Evolutionary conservation across 1,140 invertebrate genomes (phyloP), one percentile per base, ranked within the genome.

Genomic region (Capitella teleta): DNA sequence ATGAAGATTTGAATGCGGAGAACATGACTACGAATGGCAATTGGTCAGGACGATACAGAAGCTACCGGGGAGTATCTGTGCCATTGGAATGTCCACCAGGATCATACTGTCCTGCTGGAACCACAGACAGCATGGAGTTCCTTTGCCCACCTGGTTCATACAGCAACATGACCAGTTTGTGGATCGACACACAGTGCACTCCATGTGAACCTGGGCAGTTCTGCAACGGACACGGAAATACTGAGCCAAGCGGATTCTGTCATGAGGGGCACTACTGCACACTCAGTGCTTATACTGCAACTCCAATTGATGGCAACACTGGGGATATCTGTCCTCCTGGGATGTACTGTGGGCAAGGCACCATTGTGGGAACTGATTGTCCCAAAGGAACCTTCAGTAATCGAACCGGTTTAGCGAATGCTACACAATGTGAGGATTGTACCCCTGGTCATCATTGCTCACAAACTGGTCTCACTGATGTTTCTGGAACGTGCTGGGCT

Each of bases 281-380:
- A 40, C 47, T 56, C 1, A 54, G 59, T 16, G 67, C 67, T 10
- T 54, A 55, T 51, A 62, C 53, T 18, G 52, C 60, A 16, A 57
- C 59, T 19, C 66, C 63, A 2, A 42, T 60, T 8, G 57, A 63
- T 47, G 59, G 57, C 41, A 52, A 25, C 24, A 60, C 60, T 10
- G 64, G 66, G 6, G 44, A 65, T 42, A 61, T 67, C 41, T 69
- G 67, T 50, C 64, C 65, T 10, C 49, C 57, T n/a, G 67, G 67
- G 1, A 45, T 47, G 1, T 69, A 58, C 55, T 69, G 67, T 53
- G 34, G 43, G 4, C 37, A 46, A 8, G 67, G 67, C 21, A 67
- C 60, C 51, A 53, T 61, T 2, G 56, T 55, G 5, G 65, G 65
- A 12, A 44, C 36, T 6, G 58, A 57, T 3, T 69, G 67, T 53